Conservation (phyloP, 2,797 vertebrate genomes). For the Lagocephalus sceleratus region DNA sequence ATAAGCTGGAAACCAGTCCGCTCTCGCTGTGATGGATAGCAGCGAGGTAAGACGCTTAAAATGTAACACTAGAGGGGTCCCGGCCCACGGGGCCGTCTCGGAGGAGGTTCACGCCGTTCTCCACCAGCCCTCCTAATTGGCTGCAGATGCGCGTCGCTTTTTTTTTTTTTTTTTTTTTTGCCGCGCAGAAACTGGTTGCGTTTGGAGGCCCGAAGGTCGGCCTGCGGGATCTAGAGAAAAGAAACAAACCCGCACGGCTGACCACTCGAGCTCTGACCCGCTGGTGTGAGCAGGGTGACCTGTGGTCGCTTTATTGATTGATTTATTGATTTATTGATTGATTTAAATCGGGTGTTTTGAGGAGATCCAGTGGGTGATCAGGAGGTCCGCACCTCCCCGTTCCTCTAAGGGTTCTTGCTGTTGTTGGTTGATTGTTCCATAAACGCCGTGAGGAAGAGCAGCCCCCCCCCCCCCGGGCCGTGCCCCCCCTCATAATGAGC, state of each 20-base stretch:
- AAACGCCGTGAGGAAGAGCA: too few relatives aligned
- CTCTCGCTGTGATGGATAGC: slow-evolving; percentile 72
- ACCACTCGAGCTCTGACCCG: too few relatives aligned
- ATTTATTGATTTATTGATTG: too few relatives aligned
- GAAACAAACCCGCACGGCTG: neutral
- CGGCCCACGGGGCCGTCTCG: slow-evolving; percentile 74
- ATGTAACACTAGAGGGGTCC: slow-evolving; percentile 80
- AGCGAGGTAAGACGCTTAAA: slow-evolving; percentile 74
- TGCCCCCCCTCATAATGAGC: slow-evolving; percentile 80
- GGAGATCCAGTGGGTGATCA: too few relatives aligned
- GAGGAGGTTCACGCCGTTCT: slow-evolving; percentile 76
- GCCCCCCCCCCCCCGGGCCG: too few relatives aligned
- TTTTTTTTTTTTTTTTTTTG: slow-evolving; percentile 46
- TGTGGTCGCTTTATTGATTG: too few relatives aligned
- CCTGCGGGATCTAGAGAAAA: slow-evolving; percentile 50
- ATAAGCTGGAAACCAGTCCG: slow-evolving; percentile 49
- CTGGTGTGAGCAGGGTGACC: too few relatives aligned
- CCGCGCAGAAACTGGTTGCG: slow-evolving; percentile 76
- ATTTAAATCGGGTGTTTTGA: too few relatives aligned
- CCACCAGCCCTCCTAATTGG: slow-evolving; percentile 81
- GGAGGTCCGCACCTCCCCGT: too few relatives aligned
- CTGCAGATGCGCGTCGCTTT: slow-evolving; percentile 73
- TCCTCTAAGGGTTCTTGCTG: neutral
- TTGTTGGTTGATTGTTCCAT: slow-evolving; percentile 3
- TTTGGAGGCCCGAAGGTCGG: slow-evolving; percentile 64